Evolutionary conservation across 1,140 invertebrate species (phyloP).

Genomic region (Orchestia grillus): DNA sequence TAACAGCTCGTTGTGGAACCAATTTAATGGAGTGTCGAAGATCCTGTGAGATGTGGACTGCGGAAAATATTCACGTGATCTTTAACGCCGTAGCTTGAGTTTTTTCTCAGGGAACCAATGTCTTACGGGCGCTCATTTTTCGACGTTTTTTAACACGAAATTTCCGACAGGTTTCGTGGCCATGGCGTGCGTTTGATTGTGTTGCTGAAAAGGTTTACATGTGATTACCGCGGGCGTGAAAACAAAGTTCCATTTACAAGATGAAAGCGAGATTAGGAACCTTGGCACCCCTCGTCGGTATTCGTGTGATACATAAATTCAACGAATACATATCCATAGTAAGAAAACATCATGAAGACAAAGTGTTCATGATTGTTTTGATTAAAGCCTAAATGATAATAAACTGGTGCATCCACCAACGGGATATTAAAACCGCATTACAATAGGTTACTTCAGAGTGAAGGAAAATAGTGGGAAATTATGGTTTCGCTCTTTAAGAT

Average conservation of each 20-base stretch:
- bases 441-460: background rate
- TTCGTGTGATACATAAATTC: background rate
- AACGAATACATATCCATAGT: background rate
- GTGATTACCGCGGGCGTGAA: background rate
- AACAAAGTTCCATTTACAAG: background rate
- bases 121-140: background rate
- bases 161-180: background rate
- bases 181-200: background rate
- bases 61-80: background rate
- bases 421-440: background rate
- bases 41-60: background rate
- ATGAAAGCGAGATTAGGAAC: background rate
- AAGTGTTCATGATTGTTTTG: background rate
- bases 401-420: background rate
- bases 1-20: background rate
- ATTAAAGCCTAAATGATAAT: background rate
- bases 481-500: background rate
- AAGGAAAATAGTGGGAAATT: background rate
- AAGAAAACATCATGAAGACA: background rate
- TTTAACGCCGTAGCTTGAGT: background rate
- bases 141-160: background rate
- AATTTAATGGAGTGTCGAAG: background rate
- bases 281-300: background rate
- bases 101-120: background rate
- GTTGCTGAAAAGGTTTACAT: background rate